Base-by-base conservation (phyloP, 2,888 invertebrate species). In the Harpalus rufipes region DNA sequence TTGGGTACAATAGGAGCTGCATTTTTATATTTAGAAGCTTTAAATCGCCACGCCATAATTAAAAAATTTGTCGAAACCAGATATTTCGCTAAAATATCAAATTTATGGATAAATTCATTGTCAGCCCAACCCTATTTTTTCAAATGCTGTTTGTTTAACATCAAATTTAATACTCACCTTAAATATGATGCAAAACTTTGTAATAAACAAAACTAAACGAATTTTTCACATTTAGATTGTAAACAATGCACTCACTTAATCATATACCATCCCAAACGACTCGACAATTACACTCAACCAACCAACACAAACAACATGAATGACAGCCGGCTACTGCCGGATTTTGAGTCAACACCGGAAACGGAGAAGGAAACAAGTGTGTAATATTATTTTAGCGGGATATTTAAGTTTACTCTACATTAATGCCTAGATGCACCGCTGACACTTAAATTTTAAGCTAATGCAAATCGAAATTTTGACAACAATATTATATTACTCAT, bases 1-100 rank as follows among this genome's bases (percentile, higher is more conserved):
- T 98, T 98, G 58, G 98, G 98, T 89, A 97, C 96, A 89, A 98
- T 97, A 63, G 98, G 98, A 87, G 97, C 96, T 87, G 98, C 97
- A 95, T 99, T 99, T 94, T 98, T 99, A 92, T 97, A 99, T 92
- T 99, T 99, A 86, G 98, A 98, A 90, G 97, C 97, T 93, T 98
- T 98, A 92, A 98, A 98, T 92, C 98, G 94, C 96, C 97, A 97
- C 92, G 97, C 96, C 97, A 97, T 97, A 86, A 88, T 91, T 85
- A 14, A 44, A 39, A 74, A 7, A 10, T 74, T 41, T 12, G 12
- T 68, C 32, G 7, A 74, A 74, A 39, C 39, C 41, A 74, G 18
- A 10, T 74, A 58, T 16, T 68, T 81, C 41, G 14, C 41, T 80
- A 80, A 61, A 61, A 59, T 61, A 61, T 80, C 59, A 41, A 25